phyloP scores from a whole-genome alignment of 2,797 vertebrate species.

The Galago senegalensis region DNA sequence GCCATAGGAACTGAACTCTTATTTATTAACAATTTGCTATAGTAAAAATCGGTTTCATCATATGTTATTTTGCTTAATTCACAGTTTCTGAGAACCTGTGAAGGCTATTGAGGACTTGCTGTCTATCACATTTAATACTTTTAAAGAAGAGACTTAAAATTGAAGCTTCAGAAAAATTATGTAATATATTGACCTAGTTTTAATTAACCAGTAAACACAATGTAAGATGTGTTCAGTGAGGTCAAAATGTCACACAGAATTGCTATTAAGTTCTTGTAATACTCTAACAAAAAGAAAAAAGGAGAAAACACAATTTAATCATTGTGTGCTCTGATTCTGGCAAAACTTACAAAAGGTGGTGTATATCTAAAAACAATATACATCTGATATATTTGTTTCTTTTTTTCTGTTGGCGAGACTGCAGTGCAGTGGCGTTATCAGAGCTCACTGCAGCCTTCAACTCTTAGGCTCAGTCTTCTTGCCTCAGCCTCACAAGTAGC shows the following conservation, averaged over 20 bases:
- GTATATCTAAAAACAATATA: not conserved
- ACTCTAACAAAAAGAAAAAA: not conserved
- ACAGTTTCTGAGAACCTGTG: not conserved
- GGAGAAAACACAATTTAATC: slow-evolving; percentile 32
- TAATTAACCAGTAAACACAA: slow-evolving; percentile 32
- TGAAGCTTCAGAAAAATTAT: slow-evolving; percentile 43
- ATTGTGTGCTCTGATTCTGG: not conserved
- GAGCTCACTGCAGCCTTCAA: not conserved
- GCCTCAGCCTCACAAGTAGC: not conserved
- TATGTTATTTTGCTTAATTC: not conserved
- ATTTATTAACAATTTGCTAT: not conserved
- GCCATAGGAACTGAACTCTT: not conserved
- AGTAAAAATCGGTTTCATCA: not conserved
- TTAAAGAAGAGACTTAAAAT: slow-evolving; percentile 9
- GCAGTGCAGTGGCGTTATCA: not conserved
- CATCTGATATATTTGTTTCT: not conserved
- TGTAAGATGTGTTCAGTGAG: not conserved
- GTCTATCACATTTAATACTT: not conserved
- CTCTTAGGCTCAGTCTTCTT: not conserved
- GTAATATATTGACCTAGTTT: slow-evolving; percentile 3
- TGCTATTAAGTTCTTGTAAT: not conserved
- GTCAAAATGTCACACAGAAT: not conserved
- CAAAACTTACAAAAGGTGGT: slow-evolving; percentile 16
- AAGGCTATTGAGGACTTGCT: not conserved
- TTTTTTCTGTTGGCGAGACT: not conserved